Evolutionary conservation across 2,113 vertebrate species (phyloP).

Genomic region (Acanthochromis polyacanthus): DNA sequence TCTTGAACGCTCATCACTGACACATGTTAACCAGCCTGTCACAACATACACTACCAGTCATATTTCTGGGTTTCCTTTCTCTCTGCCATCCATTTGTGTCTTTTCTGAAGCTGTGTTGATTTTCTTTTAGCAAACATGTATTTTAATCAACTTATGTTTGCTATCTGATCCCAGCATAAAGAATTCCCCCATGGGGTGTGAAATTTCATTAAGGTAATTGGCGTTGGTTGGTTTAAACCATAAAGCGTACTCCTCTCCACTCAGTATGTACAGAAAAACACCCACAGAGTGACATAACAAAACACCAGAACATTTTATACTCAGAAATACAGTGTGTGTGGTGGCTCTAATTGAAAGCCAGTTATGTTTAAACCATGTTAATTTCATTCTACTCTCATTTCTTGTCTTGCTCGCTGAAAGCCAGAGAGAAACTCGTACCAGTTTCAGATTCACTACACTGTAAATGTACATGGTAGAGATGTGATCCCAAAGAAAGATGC

Average conservation of each 20-base stretch:
- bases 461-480: background rate
- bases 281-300: conserved; percentile 22
- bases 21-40: background rate
- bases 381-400: conserved; percentile 18
- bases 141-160: conserved; percentile 79
- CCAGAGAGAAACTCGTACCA: background rate
- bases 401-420: background rate
- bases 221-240: conserved; percentile 57
- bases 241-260: conserved; percentile 32
- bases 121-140: conserved; percentile 62
- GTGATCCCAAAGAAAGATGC: background rate
- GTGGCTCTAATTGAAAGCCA: conserved; percentile 10
- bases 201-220: conserved; percentile 81
- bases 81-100: conserved; percentile 16
- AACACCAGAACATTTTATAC: background rate
- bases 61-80: background rate
- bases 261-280: conserved; percentile 46
- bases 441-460: conserved; percentile 13
- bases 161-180: conserved; percentile 73
- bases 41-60: background rate
- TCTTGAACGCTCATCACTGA: background rate
- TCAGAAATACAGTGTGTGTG: background rate
- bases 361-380: conserved; percentile 39
- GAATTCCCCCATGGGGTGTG: conserved; percentile 63
- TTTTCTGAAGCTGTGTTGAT: conserved; percentile 48